Evolutionary conservation across 2,888 invertebrate genomes (phyloP).

Genomic region (Perdita meconis): DNA sequence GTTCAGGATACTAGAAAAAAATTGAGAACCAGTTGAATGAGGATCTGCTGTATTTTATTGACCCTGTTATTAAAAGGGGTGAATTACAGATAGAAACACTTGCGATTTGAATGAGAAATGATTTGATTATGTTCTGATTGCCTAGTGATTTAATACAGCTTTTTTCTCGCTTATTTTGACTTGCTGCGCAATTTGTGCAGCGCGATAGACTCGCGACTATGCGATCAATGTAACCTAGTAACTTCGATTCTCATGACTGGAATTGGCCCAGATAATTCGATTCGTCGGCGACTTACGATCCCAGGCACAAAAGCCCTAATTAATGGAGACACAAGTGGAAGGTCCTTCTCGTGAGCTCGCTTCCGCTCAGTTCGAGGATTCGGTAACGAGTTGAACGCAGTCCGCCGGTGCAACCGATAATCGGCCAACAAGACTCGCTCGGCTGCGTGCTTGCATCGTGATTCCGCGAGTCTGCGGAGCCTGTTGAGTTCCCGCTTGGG

Average conservation of each 20-base stretch:
- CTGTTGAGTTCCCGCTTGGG: constrained; percentile 34
- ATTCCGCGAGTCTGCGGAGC: constrained; percentile 25
- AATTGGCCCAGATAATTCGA: no score
- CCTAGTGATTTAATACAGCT: no score
- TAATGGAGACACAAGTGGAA: constrained; percentile 45
- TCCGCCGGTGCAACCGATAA: constrained; percentile 56
- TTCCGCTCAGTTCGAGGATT: constrained; percentile 46
- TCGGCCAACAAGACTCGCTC: constrained; percentile 55
- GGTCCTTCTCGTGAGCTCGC: constrained; percentile 10
- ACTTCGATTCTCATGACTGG: no score
- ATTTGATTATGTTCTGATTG: no score
- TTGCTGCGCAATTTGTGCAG: no score
- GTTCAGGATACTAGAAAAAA: no score
- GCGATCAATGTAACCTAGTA: no score
- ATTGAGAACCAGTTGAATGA: no score
- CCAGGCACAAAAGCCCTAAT: constrained; percentile 24
- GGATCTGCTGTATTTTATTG: no score
- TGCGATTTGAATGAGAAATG: not conserved
- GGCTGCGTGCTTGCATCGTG: constrained; percentile 37
- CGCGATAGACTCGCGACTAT: no score
- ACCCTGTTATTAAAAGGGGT: no score
- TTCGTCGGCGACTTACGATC: not conserved
- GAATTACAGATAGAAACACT: not conserved
- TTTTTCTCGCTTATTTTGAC: no score
- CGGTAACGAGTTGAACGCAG: constrained; percentile 58